Percentiles rank a stretch among this genome's conserved stretches.
Conservation (phyloP, 1,140 invertebrate species). For the Hyphantria cunea region DNA sequence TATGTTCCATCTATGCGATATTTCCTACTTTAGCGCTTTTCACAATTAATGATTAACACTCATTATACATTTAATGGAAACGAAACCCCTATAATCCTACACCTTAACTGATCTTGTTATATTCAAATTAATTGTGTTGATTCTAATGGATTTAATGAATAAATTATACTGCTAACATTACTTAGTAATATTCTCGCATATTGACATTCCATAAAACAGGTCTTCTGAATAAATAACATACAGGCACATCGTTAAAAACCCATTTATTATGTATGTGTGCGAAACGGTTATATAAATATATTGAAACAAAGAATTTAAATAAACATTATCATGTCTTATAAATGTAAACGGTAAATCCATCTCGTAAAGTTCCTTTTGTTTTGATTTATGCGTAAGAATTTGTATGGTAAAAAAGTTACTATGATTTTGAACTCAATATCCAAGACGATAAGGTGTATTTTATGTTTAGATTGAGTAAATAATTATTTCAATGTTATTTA, state of each 20-base stretch:
- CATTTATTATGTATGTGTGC: slow-evolving; percentile 25
- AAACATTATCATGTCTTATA: background rate
- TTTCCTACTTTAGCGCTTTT: no score
- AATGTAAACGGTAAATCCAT: background rate
- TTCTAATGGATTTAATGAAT: background rate
- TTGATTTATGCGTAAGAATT: background rate
- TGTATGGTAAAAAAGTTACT: background rate
- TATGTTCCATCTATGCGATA: no score
- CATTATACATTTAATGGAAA: no score
- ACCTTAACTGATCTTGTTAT: background rate
- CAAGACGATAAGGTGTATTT: background rate
- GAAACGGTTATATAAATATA: slow-evolving; percentile 27
- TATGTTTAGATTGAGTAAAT: background rate
- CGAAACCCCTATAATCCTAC: no score
- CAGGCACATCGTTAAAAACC: slow-evolving; percentile 25
- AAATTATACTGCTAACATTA: slow-evolving; percentile 1
- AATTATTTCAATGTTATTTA: slow-evolving; percentile 17
- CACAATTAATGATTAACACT: no score
- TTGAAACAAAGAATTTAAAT: no score
- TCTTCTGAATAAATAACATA: slow-evolving; percentile 19
- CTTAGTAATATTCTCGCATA: background rate
- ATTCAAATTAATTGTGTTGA: background rate
- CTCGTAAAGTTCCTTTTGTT: slow-evolving; percentile 1
- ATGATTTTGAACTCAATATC: slow-evolving; percentile 10
- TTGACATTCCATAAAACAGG: slow-evolving; percentile 16